These are phyloP conservation scores for Drosophila arizonae DNA, from an alignment of 1,140 invertebrate species.

Conservation along the genomic window DNA sequence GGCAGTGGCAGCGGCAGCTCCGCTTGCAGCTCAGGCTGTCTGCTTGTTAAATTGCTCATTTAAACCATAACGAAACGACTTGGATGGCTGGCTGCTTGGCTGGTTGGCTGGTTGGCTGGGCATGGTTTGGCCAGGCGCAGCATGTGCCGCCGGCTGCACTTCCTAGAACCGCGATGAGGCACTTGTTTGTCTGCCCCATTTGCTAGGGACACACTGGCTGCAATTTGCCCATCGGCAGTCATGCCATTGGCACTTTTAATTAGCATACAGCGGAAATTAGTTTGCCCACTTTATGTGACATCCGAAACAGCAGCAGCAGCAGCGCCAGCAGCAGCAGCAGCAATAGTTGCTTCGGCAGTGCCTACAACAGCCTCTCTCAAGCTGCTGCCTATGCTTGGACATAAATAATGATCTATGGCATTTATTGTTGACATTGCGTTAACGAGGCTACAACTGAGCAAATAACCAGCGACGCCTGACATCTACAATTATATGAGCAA, in stretches of 20 bases:
- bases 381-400: not conserved
- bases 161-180: slow-evolving; percentile 62
- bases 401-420: slow-evolving; percentile 72
- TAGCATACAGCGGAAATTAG: slow-evolving; percentile 75
- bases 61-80: slow-evolving; percentile 73
- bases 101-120: slow-evolving; percentile 43
- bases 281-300: slow-evolving; percentile 52
- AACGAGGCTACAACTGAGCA: slow-evolving; percentile 56
- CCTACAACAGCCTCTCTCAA: too few relatives aligned
- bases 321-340: not conserved
- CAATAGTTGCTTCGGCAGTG: not conserved
- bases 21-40: slow-evolving; percentile 59
- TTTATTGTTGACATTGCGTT: slow-evolving; percentile 68
- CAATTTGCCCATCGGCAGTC: slow-evolving; percentile 68
- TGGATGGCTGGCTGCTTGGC: slow-evolving; percentile 33
- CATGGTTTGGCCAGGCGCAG: slow-evolving; percentile 40
- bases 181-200: slow-evolving; percentile 45
- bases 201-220: slow-evolving; percentile 31
- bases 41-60: slow-evolving; percentile 80
- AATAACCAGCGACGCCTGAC: slow-evolving; percentile 40
- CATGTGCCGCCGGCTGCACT: slow-evolving; percentile 61
- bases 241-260: slow-evolving; percentile 72
- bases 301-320: slow-evolving; percentile 26
- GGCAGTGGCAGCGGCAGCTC: slow-evolving; percentile 15
- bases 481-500: slow-evolving; percentile 69